Conservation (phyloP, 2,888 invertebrate genomes). For the Alsophila aescularia region DNA sequence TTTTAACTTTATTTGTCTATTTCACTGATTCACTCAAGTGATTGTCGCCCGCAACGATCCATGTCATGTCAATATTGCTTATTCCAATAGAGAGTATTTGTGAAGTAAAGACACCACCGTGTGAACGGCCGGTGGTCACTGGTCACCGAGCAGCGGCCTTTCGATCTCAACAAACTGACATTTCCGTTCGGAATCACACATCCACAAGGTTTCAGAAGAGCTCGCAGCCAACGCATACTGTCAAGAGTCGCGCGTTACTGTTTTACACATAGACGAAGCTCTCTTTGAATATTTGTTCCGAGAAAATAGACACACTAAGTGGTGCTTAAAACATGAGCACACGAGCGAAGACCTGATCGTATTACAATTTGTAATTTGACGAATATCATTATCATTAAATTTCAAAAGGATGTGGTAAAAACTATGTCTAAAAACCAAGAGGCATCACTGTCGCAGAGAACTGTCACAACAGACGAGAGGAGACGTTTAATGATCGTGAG, state of each 20-base stretch:
- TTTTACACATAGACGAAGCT: slow-evolving; percentile 46
- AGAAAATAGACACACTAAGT: slow-evolving; percentile 49
- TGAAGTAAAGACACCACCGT: slow-evolving; percentile 61
- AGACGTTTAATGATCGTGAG: slow-evolving; percentile 57
- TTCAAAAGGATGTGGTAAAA: slow-evolving; percentile 15
- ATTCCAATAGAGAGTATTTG: slow-evolving; percentile 60
- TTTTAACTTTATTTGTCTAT: too few relatives aligned
- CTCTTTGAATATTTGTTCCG: slow-evolving; percentile 58
- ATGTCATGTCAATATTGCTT: slow-evolving; percentile 60
- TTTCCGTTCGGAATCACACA: slow-evolving; percentile 67
- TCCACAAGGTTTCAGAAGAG: slow-evolving; percentile 53
- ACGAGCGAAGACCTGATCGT: slow-evolving; percentile 34
- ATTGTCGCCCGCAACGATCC: slow-evolving; percentile 44
- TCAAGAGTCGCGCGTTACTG: slow-evolving; percentile 49
- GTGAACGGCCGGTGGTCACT: slow-evolving; percentile 60
- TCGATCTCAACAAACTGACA: slow-evolving; percentile 71
- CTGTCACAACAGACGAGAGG: slow-evolving; percentile 43
- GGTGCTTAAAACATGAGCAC: slow-evolving; percentile 37
- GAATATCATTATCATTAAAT: slow-evolving; percentile 37
- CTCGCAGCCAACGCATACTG: slow-evolving; percentile 44
- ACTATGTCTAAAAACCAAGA: slow-evolving; percentile 14
- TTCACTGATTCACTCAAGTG: background rate
- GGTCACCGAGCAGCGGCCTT: slow-evolving; percentile 42
- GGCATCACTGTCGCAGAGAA: slow-evolving; percentile 27
- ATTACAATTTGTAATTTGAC: slow-evolving; percentile 47